Percentiles rank a stretch among this genome's conserved stretches.
phyloP scores from a whole-genome alignment of 2,888 invertebrate species.

The Colletes collaris region DNA sequence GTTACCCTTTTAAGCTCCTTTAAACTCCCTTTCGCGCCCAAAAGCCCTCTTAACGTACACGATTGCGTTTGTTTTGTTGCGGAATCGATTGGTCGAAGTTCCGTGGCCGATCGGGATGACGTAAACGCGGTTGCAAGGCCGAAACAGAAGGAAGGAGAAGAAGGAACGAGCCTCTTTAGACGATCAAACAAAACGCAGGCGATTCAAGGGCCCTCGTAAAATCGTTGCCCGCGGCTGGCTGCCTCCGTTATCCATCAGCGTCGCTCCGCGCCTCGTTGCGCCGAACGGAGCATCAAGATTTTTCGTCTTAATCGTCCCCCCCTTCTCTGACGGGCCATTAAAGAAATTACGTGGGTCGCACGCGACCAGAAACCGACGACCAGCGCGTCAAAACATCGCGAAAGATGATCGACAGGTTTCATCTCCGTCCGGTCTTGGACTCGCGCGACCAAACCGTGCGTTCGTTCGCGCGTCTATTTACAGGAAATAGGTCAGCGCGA shows the following conservation, averaged over 20 bases:
- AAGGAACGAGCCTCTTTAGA: slow-evolving; percentile 35
- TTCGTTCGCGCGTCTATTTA: slow-evolving; percentile 50
- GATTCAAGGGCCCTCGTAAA: slow-evolving; percentile 62
- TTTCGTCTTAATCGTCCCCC: slow-evolving; percentile 53
- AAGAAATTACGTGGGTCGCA: slow-evolving; percentile 47
- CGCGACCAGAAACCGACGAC: slow-evolving; percentile 19
- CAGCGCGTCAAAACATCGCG: slow-evolving; percentile 1
- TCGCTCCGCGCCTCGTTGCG: slow-evolving; percentile 22
- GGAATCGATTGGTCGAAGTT: neutral
- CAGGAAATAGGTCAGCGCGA: slow-evolving; percentile 52
- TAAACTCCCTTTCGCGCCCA: too few species aligned
- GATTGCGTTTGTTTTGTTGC: too few species aligned
- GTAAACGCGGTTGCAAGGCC: slow-evolving; percentile 45
- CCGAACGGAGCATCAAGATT: slow-evolving; percentile 40
- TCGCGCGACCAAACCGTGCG: slow-evolving; percentile 22
- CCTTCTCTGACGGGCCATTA: slow-evolving; percentile 30
- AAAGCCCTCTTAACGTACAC: too few species aligned
- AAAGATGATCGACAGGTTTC: neutral
- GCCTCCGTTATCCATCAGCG: slow-evolving; percentile 66
- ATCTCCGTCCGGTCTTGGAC: neutral
- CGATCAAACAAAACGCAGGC: slow-evolving; percentile 62
- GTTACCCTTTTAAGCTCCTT: too few species aligned
- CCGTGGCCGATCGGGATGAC: slow-evolving; percentile 16
- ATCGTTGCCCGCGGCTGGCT: slow-evolving; percentile 61
- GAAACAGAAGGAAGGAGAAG: slow-evolving; percentile 7